Conservation (phyloP, 2,888 invertebrate species). For the Protodeltote pygarga region DNA sequence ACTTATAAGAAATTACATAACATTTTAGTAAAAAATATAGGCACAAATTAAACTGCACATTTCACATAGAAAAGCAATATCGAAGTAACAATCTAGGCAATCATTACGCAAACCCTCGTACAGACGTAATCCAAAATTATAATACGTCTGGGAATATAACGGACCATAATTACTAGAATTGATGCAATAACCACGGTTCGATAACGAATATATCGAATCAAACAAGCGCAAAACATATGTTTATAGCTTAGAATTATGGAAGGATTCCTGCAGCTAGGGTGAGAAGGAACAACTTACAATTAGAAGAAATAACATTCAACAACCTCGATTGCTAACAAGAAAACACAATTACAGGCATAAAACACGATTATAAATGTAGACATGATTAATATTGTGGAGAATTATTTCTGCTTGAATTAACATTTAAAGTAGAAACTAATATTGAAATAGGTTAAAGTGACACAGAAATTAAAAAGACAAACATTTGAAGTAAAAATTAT, state of each 20-base stretch:
- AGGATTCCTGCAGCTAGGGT: conserved; percentile 22
- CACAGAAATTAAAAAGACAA: not conserved
- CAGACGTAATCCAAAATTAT: conserved; percentile 42
- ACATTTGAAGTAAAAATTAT: not conserved
- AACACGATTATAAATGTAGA: conserved; percentile 32
- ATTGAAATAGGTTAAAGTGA: not conserved
- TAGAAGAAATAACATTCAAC: conserved; percentile 35
- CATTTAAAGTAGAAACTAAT: not conserved
- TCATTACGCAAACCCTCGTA: conserved; percentile 25
- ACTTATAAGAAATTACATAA: too few relatives aligned
- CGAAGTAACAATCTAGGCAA: conserved; percentile 1
- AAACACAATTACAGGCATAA: conserved; percentile 33
- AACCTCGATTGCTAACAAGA: conserved; percentile 31
- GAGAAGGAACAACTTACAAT: conserved; percentile 38
- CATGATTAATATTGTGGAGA: conserved; percentile 12
- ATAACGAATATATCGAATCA: conserved; percentile 49
- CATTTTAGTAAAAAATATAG: not conserved
- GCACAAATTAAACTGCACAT: not conserved
- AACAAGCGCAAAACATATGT: conserved; percentile 47
- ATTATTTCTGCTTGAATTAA: conserved; percentile 11
- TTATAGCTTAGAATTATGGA: conserved; percentile 36
- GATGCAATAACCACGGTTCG: conserved; percentile 47
- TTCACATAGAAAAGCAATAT: conserved; percentile 1
- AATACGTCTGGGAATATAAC: conserved; percentile 34
- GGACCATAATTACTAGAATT: conserved; percentile 53